Conservation (phyloP, 2,888 invertebrate species). For the Melanophora roralis region DNA sequence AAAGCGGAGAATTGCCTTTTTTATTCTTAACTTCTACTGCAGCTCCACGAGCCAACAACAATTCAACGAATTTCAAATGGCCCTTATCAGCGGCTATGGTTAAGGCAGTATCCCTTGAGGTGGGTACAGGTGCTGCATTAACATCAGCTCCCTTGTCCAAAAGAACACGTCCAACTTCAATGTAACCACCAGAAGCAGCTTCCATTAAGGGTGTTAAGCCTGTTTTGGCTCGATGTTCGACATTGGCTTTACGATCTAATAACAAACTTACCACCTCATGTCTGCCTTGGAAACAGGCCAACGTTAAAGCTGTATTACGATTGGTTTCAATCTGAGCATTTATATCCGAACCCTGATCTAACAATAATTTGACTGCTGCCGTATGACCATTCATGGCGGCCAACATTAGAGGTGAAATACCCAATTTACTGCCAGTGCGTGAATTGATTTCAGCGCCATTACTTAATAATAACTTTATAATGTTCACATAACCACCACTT, state of each 20-base stretch:
- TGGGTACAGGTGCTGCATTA: constrained; percentile 98
- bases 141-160: constrained; percentile 98
- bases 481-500: constrained; percentile 98
- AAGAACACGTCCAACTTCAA: constrained; percentile 97
- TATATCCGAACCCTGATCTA: constrained; percentile 99
- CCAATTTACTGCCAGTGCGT: constrained; percentile 95
- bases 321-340: constrained; percentile 99
- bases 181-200: constrained; percentile 99
- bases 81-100: constrained; percentile 99
- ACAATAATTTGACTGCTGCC: constrained; percentile 93
- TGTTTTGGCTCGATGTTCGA: constrained; percentile 99
- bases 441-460: constrained; percentile 99
- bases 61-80: constrained; percentile 94
- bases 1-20: constrained; percentile 98
- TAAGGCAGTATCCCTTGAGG: constrained; percentile 97
- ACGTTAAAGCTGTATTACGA: constrained; percentile 97
- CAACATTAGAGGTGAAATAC: constrained; percentile 99
- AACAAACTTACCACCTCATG: constrained; percentile 98
- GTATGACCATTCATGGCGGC: constrained; percentile 99
- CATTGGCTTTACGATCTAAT: constrained; percentile 97
- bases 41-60: constrained; percentile 88
- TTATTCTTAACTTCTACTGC: constrained; percentile 99
- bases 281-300: constrained; percentile 99
- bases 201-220: constrained; percentile 99
- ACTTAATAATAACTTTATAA: constrained; percentile 93